phyloP scores from a whole-genome alignment of 2,113 vertebrate species.

The Mobula hypostoma region DNA sequence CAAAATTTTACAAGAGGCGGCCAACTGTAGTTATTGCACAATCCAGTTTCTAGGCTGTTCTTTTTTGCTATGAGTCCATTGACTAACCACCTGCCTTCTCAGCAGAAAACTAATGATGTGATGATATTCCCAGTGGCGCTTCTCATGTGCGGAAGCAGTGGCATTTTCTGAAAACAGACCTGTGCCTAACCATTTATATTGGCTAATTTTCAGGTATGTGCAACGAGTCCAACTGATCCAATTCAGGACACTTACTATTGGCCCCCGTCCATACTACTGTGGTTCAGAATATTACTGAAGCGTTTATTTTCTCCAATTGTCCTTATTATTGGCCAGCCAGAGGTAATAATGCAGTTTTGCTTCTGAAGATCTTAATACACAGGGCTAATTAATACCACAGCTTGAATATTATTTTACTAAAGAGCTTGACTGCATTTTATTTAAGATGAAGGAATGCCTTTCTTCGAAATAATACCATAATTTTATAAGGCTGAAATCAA shows the following conservation, averaged over 20 bases:
- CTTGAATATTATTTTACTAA: background rate
- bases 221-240: background rate
- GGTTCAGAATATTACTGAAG: constrained; percentile 16
- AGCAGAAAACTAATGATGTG: background rate
- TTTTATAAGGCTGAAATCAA: constrained; percentile 18
- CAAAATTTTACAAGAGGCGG: too few species aligned
- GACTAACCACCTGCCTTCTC: background rate
- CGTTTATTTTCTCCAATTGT: constrained; percentile 1
- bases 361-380: background rate
- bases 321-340: background rate
- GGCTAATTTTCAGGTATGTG: constrained; percentile 19
- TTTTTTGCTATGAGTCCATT: background rate
- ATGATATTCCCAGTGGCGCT: background rate
- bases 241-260: constrained; percentile 10
- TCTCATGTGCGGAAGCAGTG: background rate
- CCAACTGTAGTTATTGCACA: too few species aligned
- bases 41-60: too few species aligned
- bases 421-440: constrained; percentile 6
- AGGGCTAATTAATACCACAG: background rate
- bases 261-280: constrained; percentile 2
- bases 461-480: background rate
- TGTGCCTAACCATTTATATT: background rate
- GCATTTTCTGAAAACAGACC: constrained; percentile 20
- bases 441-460: constrained; percentile 1
- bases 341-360: background rate